These are phyloP conservation scores for Dyspetes luteomarginatus DNA, from an alignment of 2,888 invertebrate genomes.

Conservation along the genomic window DNA sequence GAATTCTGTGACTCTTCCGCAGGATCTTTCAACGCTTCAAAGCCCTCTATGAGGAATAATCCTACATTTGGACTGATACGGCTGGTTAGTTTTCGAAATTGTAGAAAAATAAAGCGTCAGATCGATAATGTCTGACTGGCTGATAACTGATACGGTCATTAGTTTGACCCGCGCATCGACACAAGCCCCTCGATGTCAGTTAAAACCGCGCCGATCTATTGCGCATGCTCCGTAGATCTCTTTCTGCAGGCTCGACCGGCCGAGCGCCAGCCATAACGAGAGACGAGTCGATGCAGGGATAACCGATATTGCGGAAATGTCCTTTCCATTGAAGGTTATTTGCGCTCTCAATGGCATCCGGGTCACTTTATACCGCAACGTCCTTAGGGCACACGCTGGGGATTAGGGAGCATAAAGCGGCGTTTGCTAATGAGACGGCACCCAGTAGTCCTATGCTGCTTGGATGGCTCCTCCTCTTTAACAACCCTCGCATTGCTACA, in stretches of 20 bases:
- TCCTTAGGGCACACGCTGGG: background rate
- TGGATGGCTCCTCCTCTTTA: slow-evolving; percentile 14
- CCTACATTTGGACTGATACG: no score
- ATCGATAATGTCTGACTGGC: slow-evolving; percentile 8
- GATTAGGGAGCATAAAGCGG: slow-evolving; percentile 19
- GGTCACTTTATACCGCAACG: slow-evolving; percentile 42
- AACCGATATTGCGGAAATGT: slow-evolving; percentile 36
- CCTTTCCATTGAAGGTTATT: background rate
- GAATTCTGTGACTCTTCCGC: no score
- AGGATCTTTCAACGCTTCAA: no score
- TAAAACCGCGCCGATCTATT: background rate
- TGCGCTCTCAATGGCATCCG: slow-evolving; percentile 52
- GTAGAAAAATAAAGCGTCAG: background rate
- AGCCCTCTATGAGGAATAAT: no score
- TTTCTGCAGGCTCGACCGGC: background rate
- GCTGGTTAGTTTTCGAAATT: background rate
- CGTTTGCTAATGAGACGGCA: slow-evolving; percentile 36
- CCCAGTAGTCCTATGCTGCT: slow-evolving; percentile 1
- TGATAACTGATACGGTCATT: slow-evolving; percentile 16
- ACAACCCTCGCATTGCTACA: background rate
- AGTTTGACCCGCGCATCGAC: slow-evolving; percentile 14
- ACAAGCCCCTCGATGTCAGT: background rate
- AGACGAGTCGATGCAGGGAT: slow-evolving; percentile 2
- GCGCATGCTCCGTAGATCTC: no score
- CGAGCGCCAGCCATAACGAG: slow-evolving; percentile 16